A percentile compares a stretch with the other conserved stretches of the same genome.
phyloP scores from a whole-genome alignment of 2,797 vertebrate genomes.

The Mallotus villosus region DNA sequence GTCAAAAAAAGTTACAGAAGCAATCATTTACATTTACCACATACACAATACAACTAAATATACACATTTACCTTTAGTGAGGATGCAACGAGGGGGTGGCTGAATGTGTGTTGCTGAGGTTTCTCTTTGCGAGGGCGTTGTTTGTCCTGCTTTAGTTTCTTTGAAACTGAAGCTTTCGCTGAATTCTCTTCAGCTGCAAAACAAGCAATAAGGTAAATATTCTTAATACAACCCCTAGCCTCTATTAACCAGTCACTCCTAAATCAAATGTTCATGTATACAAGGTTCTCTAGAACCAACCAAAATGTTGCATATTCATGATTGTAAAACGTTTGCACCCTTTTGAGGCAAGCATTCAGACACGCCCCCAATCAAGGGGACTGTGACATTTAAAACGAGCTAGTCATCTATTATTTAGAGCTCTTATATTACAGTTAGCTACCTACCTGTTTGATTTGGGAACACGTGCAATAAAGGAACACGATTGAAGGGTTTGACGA shows the following conservation, averaged over 20 bases:
- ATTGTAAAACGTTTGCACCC: too few species aligned
- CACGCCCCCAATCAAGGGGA: too few species aligned
- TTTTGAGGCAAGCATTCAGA: too few species aligned
- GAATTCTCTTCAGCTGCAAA: constrained; percentile 63
- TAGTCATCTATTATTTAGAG: too few species aligned
- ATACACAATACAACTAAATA: neutral
- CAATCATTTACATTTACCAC: neutral
- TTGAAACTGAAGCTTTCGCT: constrained; percentile 61
- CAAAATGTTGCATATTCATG: neutral
- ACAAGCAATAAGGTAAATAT: neutral
- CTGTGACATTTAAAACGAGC: too few species aligned
- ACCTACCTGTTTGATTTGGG: too few species aligned
- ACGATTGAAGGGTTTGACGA: neutral
- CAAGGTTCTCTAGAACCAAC: neutral
- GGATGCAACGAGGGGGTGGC: constrained; percentile 82
- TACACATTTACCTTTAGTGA: constrained; percentile 87
- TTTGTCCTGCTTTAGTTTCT: constrained; percentile 79
- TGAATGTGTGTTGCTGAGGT: constrained; percentile 80
- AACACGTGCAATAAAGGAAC: neutral
- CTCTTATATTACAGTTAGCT: too few species aligned
- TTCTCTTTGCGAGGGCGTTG: constrained; percentile 83
- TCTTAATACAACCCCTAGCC: too few species aligned
- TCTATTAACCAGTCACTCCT: neutral
- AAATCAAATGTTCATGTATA: neutral
- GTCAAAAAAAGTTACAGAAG: neutral